Evolutionary conservation across 1,140 invertebrate genomes (phyloP), one percentile per base, ranked within the genome.

Genomic region (Chrysomallon squamiferum): DNA sequence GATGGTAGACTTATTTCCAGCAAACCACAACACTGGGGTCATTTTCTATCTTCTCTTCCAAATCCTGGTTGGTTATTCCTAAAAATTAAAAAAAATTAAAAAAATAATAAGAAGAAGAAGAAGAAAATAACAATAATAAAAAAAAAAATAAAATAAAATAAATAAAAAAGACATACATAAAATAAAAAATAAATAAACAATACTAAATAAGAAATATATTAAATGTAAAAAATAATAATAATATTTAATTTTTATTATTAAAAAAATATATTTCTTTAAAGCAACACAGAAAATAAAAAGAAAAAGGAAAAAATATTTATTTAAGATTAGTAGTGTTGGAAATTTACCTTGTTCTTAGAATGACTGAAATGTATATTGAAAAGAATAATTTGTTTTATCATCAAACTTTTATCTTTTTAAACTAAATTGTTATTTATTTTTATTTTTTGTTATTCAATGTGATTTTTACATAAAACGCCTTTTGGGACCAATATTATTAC

Each of bases 1-100:
- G n/a, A n/a, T n/a, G n/a, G n/a, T 13, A 20, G 2, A 35, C 2
- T 69, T 43, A 96, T 84, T 95, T 95, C 91, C 92, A 95, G 68
- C 95, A 90, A 71, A 95, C 88, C 56, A 92, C 88, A 52, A 96
- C 89, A 84, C 92, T 92, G 27, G 93, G 89, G 86, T 96, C 94
- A 66, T 89, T 89, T 72, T 96, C 95, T 7, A 96, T 90, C 61
- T 92, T 90, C 68, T 94, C 92, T 79, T 96, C 93, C 32, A 97
- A 88, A 72, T 94, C 92, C 54, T 90, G 88, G 27, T 91, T 88
- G 59, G 90, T 91, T 49, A 95, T 85, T n/a, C 92, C 83, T 84
- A 69, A 25, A 75, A 69, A 43, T 66, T 50, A 49, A 41, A 41
- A 27, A 47, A 47, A n/a, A n/a, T 20, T 47, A 20, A n/a, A 3